Evolutionary conservation across 2,888 invertebrate species (phyloP).

Genomic region (Drosophila rubida): DNA sequence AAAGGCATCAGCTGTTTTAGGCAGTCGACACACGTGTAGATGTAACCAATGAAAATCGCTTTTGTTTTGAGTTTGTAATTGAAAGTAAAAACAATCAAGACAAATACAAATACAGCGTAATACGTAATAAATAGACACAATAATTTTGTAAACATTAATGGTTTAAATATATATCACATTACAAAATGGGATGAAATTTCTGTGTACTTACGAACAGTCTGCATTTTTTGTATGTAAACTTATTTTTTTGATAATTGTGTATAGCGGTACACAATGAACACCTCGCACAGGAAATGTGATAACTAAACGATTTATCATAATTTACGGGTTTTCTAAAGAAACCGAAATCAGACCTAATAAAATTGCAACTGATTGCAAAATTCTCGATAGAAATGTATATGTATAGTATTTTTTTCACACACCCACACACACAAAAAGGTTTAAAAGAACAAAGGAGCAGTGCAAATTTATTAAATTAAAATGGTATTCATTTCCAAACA

Average conservation of each 20-base stretch:
- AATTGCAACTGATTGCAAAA: constrained; percentile 3
- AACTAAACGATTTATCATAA: constrained; percentile 36
- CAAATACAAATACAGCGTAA: neutral
- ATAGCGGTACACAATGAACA: neutral
- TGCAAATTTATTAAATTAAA: neutral
- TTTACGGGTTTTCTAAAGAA: constrained; percentile 11
- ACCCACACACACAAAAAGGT: no score
- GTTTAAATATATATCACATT: no score
- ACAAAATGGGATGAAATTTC: no score
- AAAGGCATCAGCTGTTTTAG: constrained; percentile 28
- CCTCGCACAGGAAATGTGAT: constrained; percentile 4
- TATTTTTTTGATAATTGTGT: neutral
- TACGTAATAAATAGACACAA: no score
- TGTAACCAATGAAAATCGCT: neutral
- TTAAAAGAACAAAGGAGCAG: no score
- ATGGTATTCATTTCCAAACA: neutral
- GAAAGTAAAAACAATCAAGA: constrained; percentile 3
- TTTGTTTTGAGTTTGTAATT: constrained; percentile 3
- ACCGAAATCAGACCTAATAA: neutral
- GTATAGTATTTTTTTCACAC: neutral
- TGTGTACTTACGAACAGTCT: neutral
- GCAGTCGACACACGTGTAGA: constrained; percentile 20
- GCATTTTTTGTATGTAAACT: no score
- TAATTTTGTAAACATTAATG: no score
- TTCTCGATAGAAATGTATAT: neutral